phyloP scores from a whole-genome alignment of 1,140 invertebrate species.

The Aphelenchoides besseyi region DNA sequence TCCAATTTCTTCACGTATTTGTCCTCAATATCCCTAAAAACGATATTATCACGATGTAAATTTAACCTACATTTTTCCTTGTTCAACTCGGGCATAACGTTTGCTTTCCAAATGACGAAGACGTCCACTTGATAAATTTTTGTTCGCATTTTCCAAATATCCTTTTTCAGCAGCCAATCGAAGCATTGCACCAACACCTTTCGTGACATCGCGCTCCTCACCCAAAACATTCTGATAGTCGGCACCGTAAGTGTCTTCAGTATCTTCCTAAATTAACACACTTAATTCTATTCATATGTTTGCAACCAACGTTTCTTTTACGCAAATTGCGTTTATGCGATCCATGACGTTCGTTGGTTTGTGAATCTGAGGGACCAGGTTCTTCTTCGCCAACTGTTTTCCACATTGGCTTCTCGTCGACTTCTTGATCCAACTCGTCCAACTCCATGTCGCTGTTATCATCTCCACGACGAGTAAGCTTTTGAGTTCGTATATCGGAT shows the following conservation, averaged over 20 bases:
- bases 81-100: slow-evolving; percentile 70
- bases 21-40: slow-evolving; percentile 77
- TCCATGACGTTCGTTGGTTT: background rate
- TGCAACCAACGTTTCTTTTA: background rate
- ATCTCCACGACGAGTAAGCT: slow-evolving; percentile 5
- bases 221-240: slow-evolving; percentile 70
- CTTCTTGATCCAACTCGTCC: background rate
- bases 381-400: slow-evolving; percentile 18
- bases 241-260: slow-evolving; percentile 40
- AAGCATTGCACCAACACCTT: slow-evolving; percentile 84
- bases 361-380: background rate
- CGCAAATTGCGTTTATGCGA: background rate
- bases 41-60: slow-evolving; percentile 9
- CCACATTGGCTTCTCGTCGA: slow-evolving; percentile 9
- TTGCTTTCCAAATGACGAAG: slow-evolving; percentile 94
- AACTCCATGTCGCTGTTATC: slow-evolving; percentile 18
- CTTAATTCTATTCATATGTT: background rate
- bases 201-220: slow-evolving; percentile 87
- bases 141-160: slow-evolving; percentile 76
- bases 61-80: slow-evolving; percentile 48
- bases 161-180: slow-evolving; percentile 88
- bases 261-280: slow-evolving; percentile 14
- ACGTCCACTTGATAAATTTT: slow-evolving; percentile 68
- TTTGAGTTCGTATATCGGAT: background rate
- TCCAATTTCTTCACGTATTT: slow-evolving; percentile 66